phyloP scores from a whole-genome alignment of 2,113 vertebrate species.

The Ondatra zibethicus region DNA sequence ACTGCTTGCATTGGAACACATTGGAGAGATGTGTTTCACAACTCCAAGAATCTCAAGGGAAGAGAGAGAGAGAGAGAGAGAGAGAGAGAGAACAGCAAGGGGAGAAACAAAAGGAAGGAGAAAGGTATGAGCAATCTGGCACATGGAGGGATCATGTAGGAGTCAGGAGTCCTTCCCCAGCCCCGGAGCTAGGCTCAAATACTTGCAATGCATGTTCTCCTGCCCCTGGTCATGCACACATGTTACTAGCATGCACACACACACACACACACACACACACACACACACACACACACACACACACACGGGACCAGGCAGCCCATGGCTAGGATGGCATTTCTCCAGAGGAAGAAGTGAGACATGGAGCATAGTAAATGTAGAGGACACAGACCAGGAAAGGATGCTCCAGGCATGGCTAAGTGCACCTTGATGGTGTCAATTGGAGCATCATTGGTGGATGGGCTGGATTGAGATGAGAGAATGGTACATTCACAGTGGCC shows the following conservation, averaged over 20 bases:
- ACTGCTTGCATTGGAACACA: neutral
- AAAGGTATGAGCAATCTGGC: neutral
- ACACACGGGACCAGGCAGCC: neutral
- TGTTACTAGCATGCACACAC: neutral
- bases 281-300: too few species aligned
- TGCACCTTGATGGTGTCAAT: fast-evolving
- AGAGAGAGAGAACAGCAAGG: neutral
- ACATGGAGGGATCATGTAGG: neutral
- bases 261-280: too few species aligned
- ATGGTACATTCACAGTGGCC: neutral
- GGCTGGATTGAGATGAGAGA: neutral
- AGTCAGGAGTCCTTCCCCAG: fast-evolving
- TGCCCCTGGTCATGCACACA: neutral
- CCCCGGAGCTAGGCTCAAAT: neutral
- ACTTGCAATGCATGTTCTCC: neutral
- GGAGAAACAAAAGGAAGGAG: neutral
- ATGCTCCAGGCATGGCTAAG: neutral
- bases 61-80: neutral
- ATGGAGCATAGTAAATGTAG: neutral
- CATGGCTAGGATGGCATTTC: neutral
- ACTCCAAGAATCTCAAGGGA: neutral
- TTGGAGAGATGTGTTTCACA: neutral
- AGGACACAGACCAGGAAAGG: neutral
- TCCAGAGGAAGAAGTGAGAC: neutral
- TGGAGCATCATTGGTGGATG: neutral